phyloP scores from a whole-genome alignment of 2,888 invertebrate species.

The Drosophila tripunctata region DNA sequence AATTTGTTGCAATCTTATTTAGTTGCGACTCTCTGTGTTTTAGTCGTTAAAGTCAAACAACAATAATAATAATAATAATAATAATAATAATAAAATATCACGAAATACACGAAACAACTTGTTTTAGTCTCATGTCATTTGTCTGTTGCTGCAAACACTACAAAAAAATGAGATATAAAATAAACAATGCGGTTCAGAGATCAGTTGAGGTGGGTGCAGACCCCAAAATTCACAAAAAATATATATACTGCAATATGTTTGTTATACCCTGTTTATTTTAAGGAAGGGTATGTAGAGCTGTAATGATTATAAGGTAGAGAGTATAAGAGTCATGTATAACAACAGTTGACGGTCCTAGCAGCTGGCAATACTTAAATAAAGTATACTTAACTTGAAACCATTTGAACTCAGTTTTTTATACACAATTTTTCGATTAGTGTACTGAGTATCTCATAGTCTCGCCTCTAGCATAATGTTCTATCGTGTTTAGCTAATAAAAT shows the following conservation, averaged over 20 bases:
- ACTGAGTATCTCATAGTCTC: background rate
- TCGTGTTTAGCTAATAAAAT: slow-evolving; percentile 3
- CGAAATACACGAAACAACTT: slow-evolving; percentile 36
- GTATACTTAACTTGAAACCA: too few species aligned
- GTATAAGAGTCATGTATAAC: too few species aligned
- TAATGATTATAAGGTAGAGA: too few species aligned
- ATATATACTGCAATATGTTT: slow-evolving; percentile 4
- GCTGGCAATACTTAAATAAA: too few species aligned
- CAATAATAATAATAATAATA: slow-evolving; percentile 27
- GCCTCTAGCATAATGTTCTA: background rate
- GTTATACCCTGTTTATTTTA: background rate
- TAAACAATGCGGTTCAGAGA: slow-evolving; percentile 47
- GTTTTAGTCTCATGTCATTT: slow-evolving; percentile 29
- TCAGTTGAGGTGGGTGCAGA: slow-evolving; percentile 52
- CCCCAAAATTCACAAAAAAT: too few species aligned
- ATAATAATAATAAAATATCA: slow-evolving; percentile 30
- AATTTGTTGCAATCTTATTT: slow-evolving; percentile 34
- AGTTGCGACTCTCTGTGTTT: slow-evolving; percentile 9
- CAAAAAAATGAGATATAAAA: slow-evolving; percentile 15
- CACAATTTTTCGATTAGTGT: background rate
- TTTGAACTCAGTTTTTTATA: too few species aligned
- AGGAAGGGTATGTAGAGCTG: background rate
- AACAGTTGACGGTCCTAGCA: too few species aligned
- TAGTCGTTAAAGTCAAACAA: slow-evolving; percentile 41
- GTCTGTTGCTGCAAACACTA: slow-evolving; percentile 25